Evolutionary conservation across 2,797 vertebrate species (phyloP).

Genomic region (Cygnus olor): DNA sequence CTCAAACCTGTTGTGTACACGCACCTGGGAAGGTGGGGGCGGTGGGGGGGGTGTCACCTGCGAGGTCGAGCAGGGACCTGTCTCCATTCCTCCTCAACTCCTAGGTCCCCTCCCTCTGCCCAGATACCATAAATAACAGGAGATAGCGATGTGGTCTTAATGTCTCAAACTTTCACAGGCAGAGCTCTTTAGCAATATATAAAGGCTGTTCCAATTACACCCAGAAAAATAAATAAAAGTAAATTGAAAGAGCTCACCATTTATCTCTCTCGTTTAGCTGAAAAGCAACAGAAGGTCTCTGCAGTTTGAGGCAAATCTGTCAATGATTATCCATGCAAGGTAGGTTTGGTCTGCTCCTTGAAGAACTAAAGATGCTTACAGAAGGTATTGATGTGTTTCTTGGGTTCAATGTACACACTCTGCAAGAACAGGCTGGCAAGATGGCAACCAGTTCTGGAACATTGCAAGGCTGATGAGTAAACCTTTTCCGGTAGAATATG

Average conservation of each 20-base stretch:
- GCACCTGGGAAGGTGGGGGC: no score
- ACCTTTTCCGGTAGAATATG: background rate
- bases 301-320: background rate
- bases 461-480: background rate
- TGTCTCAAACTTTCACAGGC: background rate
- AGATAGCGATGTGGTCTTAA: background rate
- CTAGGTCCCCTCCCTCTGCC: no score
- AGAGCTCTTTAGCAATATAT: background rate
- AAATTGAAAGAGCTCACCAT: background rate
- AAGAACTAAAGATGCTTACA: background rate
- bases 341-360: background rate
- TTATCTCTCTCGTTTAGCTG: background rate
- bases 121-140: background rate
- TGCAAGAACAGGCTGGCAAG: background rate
- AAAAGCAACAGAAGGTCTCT: background rate
- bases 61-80: no score
- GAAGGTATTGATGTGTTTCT: background rate
- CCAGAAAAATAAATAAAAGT: accelerated
- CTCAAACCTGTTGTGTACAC: no score
- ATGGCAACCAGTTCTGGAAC: background rate
- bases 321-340: background rate
- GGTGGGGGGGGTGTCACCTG: no score
- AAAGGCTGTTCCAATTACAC: background rate
- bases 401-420: accelerated
- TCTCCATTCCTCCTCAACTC: no score